Evolutionary conservation across 2,113 vertebrate species (phyloP).

Genomic region (Eulemur rufifrons): DNA sequence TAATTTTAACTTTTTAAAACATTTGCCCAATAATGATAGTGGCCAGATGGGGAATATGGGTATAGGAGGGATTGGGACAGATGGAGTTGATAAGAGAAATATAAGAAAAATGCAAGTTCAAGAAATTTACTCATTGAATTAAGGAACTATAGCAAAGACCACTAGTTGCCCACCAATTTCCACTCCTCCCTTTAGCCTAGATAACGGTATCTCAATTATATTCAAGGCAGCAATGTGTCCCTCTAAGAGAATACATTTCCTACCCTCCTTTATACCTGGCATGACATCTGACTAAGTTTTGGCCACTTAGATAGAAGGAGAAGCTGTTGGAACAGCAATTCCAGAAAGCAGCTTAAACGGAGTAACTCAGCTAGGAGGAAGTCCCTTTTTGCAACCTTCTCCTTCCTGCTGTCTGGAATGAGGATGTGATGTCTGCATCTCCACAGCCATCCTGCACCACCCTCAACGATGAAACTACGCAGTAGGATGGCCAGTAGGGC

Average conservation of each 20-base stretch:
- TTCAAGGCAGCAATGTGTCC: background rate
- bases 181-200: background rate
- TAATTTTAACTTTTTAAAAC: background rate
- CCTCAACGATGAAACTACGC: background rate
- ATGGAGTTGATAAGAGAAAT: conserved; percentile 17
- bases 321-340: background rate
- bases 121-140: background rate
- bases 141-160: background rate
- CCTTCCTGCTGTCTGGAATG: background rate
- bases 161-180: background rate
- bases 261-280: background rate
- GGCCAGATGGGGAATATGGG: too few relatives aligned
- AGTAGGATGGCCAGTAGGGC: background rate
- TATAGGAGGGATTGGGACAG: background rate
- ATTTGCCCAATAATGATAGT: background rate
- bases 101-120: background rate
- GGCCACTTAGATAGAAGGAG: background rate
- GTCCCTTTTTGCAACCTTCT: background rate
- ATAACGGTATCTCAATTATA: background rate
- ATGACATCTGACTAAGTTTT: background rate
- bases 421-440: background rate
- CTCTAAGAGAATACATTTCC: background rate
- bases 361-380: background rate
- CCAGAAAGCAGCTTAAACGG: background rate
- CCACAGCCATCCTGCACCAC: background rate